phyloP scores from a whole-genome alignment of 2,113 vertebrate species.

The human (Homo sapiens) region DNA sequence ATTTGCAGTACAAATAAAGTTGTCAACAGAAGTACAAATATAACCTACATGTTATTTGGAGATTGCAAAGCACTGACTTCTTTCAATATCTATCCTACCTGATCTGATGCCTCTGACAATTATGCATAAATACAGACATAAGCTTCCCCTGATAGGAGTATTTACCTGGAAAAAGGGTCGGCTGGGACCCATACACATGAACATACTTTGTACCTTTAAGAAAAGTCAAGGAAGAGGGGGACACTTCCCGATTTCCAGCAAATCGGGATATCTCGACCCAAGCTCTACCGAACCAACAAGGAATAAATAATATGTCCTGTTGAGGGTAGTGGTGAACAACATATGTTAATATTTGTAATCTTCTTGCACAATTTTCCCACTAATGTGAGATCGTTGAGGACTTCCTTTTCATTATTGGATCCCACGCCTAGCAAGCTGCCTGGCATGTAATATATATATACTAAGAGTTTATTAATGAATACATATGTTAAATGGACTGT shows the following conservation, averaged over 20 bases:
- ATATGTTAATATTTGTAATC: neutral
- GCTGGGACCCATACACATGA: neutral
- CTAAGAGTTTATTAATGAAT: neutral
- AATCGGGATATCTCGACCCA: neutral
- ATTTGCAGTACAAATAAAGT: slow-evolving; percentile 10
- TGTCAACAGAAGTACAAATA: neutral
- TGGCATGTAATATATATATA: neutral
- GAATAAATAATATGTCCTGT: neutral
- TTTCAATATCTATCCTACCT: neutral
- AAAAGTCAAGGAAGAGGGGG: slow-evolving; percentile 6
- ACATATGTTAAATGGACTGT: neutral
- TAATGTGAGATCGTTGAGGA: neutral
- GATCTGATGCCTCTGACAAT: neutral
- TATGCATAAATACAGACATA: neutral
- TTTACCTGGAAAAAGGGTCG: neutral
- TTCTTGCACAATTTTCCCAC: neutral
- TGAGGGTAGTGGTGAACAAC: neutral
- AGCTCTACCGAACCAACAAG: neutral
- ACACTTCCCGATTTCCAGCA: neutral
- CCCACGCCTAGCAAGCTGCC: neutral
- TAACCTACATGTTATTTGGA: neutral
- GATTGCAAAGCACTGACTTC: neutral
- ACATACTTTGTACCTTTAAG: neutral
- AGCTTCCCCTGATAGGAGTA: neutral
- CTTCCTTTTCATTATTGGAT: neutral